Evolutionary conservation across 2,888 invertebrate species (phyloP).

Genomic region (Thera obeliscata): DNA sequence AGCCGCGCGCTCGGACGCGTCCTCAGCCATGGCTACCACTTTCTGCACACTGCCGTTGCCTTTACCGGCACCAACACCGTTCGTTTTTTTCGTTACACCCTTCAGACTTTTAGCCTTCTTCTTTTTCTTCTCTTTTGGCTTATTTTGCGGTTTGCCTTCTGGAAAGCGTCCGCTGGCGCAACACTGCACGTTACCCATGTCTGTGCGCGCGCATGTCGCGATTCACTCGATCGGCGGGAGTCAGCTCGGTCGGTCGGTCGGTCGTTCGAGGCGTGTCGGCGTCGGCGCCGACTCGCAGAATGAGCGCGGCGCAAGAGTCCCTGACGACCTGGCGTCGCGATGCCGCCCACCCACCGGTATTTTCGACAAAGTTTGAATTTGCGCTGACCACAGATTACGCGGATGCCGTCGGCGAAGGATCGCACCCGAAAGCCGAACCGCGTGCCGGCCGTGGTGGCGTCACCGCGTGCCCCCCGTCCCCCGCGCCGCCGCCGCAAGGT

Average conservation of each 20-base stretch:
- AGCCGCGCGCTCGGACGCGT: constrained; percentile 64
- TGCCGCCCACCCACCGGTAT: constrained; percentile 76
- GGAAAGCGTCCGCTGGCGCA: constrained; percentile 80
- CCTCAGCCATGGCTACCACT: constrained; percentile 72
- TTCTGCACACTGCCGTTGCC: constrained; percentile 64
- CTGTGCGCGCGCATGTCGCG: constrained; percentile 81
- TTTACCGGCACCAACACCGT: constrained; percentile 70
- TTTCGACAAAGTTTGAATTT: constrained; percentile 75
- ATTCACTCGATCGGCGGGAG: constrained; percentile 73
- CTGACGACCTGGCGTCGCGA: constrained; percentile 70
- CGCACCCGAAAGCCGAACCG: constrained; percentile 83
- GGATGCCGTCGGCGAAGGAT: constrained; percentile 82
- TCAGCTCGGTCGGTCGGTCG: constrained; percentile 81
- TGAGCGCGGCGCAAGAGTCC: constrained; percentile 69
- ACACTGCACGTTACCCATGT: constrained; percentile 84
- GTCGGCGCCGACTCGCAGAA: constrained; percentile 82
- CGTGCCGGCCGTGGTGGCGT: constrained; percentile 80
- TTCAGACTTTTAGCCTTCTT: constrained; percentile 58
- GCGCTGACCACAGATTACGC: constrained; percentile 81
- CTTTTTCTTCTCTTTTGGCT: constrained; percentile 67
- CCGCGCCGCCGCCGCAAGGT: constrained; percentile 78
- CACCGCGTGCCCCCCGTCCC: constrained; percentile 69
- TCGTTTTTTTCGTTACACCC: constrained; percentile 66
- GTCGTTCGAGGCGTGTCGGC: constrained; percentile 83
- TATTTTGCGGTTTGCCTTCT: constrained; percentile 70